A percentile compares a stretch with the other conserved stretches of the same genome.
Evolutionary conservation across 2,113 vertebrate genomes (phyloP).

Genomic region (Alligator sinensis): DNA sequence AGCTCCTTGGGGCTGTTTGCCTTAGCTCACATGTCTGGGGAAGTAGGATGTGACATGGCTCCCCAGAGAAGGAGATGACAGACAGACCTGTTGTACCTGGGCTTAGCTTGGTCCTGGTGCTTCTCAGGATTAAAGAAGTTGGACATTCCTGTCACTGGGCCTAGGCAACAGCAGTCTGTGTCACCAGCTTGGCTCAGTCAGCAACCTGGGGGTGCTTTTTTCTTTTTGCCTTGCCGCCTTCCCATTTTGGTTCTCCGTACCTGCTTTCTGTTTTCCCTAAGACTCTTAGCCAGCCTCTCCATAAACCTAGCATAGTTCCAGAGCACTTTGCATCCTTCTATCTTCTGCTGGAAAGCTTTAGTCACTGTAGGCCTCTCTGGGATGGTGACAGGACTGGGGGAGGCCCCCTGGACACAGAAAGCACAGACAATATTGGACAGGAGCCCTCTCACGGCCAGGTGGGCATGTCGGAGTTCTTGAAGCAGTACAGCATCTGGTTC

Average conservation of each 20-base stretch:
- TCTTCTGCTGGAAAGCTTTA: constrained; percentile 43
- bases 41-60: background rate
- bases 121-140: background rate
- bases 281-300: background rate
- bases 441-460: constrained; percentile 30
- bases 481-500: background rate
- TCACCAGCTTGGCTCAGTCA: too few species aligned
- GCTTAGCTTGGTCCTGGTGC: background rate
- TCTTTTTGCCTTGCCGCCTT: background rate
- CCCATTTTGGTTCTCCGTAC: background rate
- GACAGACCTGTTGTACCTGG: background rate
- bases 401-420: background rate
- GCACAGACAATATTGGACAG: constrained; percentile 28
- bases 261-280: background rate
- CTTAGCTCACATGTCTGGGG: background rate
- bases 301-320: constrained; percentile 57
- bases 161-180: too few species aligned
- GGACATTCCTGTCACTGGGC: background rate
- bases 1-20: background rate
- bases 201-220: too few species aligned
- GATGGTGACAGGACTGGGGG: rapidly evolving
- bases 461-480: background rate
- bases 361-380: background rate
- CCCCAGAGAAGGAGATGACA: too few species aligned
- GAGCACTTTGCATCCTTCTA: constrained; percentile 56